phyloP scores from a whole-genome alignment of 2,797 vertebrate species.

The Phoxinus dragarum region DNA sequence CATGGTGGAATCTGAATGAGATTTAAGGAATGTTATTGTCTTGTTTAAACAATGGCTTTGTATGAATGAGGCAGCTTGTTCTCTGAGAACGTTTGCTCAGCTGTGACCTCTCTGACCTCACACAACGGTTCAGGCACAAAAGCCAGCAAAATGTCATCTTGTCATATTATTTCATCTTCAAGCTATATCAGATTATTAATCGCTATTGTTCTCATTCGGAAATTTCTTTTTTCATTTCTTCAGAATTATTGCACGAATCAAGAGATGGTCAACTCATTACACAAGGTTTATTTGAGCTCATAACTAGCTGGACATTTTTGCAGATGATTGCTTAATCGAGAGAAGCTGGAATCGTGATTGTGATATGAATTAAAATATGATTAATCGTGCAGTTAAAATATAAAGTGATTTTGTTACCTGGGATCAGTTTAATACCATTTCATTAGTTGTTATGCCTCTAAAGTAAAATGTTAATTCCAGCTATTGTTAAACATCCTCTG shows the following conservation, averaged over 20 bases:
- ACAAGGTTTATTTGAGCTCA: background rate
- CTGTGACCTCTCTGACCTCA: conserved; percentile 50
- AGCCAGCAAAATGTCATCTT: background rate
- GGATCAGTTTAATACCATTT: background rate
- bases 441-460: background rate
- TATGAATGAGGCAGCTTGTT: conserved; percentile 67
- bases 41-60: conserved; percentile 72
- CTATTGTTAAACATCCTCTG: background rate
- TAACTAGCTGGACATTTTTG: too few relatives aligned
- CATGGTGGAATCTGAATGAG: conserved; percentile 67
- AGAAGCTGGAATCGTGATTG: background rate
- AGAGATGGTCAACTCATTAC: background rate
- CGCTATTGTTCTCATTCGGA: background rate
- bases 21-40: conserved; percentile 69
- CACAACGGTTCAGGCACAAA: background rate
- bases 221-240: background rate
- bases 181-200: background rate
- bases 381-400: background rate
- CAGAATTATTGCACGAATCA: background rate
- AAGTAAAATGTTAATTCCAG: background rate
- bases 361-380: background rate
- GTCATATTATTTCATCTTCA: background rate
- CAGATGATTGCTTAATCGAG: background rate
- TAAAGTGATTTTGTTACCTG: background rate
- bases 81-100: conserved; percentile 61